These are phyloP conservation scores for Meda fulgida DNA, from an alignment of 2,797 vertebrate genomes.

Conservation along the genomic window DNA sequence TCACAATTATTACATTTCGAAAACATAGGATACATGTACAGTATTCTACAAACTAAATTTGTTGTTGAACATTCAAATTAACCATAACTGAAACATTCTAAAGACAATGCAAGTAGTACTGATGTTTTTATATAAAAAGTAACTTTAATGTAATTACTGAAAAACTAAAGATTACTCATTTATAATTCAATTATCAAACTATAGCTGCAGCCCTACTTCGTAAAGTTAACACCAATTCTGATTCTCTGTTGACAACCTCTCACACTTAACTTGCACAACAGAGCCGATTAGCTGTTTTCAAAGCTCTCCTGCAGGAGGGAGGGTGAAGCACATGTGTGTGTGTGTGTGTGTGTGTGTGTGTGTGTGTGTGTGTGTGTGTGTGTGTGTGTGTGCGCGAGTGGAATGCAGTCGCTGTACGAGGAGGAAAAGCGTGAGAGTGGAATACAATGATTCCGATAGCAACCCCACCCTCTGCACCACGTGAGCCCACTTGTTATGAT, in stretches of 20 bases:
- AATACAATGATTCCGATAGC: constrained; percentile 32
- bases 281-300: background rate
- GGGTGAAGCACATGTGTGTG: constrained; percentile 9
- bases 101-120: background rate
- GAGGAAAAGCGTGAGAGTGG: constrained; percentile 19
- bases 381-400: background rate
- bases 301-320: background rate
- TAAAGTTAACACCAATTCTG: background rate
- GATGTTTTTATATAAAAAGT: background rate
- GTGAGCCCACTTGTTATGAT: constrained; percentile 46
- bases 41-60: background rate
- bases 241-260: constrained; percentile 12
- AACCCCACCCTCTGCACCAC: constrained; percentile 43
- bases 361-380: constrained; percentile 7
- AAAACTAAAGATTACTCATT: background rate
- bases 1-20: background rate
- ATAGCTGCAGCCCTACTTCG: background rate
- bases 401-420: constrained; percentile 15
- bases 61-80: background rate
- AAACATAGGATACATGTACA: background rate
- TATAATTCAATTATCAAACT: background rate
- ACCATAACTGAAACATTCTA: background rate
- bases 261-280: constrained; percentile 33
- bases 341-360: too few species aligned
- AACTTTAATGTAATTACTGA: background rate